Percentiles rank a stretch among this genome's conserved stretches.
Evolutionary conservation across 2,113 vertebrate species (phyloP).

Genomic region (Cebidichthys violaceus): DNA sequence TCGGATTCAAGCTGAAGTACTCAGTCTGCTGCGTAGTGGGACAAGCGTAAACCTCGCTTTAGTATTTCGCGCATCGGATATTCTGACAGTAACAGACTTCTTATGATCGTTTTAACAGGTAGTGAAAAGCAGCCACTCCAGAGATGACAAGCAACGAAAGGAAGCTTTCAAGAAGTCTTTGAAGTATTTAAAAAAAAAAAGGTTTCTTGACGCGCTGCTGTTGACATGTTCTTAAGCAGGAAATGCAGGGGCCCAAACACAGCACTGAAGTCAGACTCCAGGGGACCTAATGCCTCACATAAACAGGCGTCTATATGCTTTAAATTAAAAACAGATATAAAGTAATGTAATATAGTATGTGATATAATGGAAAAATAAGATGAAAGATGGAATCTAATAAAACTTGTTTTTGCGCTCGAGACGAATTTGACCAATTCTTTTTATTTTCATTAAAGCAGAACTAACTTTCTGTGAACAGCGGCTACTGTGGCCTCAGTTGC

Average conservation of each 20-base stretch:
- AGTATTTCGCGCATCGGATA: conserved; percentile 1
- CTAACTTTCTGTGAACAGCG: background rate
- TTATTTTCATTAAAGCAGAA: background rate
- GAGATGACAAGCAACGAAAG: conserved; percentile 36
- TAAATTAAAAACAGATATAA: background rate
- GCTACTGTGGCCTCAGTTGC: background rate
- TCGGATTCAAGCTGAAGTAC: conserved; percentile 14
- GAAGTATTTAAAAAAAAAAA: conserved; percentile 25
- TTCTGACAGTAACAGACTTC: conserved; percentile 24
- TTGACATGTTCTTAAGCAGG: conserved; percentile 2
- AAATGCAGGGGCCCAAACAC: background rate
- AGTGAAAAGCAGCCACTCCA: conserved; percentile 29
- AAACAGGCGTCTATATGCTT: background rate
- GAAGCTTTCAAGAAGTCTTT: conserved; percentile 27
- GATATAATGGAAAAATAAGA: background rate
- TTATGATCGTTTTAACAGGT: conserved; percentile 30
- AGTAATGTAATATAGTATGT: background rate
- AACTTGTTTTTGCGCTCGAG: background rate
- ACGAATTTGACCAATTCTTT: background rate
- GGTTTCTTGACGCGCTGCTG: conserved; percentile 11
- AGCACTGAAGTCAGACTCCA: background rate
- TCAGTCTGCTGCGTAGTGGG: conserved; percentile 12
- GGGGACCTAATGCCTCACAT: background rate
- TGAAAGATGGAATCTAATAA: background rate
- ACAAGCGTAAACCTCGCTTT: background rate